Base-by-base conservation (phyloP, 1,140 invertebrate species). In the Phortica variegata region DNA sequence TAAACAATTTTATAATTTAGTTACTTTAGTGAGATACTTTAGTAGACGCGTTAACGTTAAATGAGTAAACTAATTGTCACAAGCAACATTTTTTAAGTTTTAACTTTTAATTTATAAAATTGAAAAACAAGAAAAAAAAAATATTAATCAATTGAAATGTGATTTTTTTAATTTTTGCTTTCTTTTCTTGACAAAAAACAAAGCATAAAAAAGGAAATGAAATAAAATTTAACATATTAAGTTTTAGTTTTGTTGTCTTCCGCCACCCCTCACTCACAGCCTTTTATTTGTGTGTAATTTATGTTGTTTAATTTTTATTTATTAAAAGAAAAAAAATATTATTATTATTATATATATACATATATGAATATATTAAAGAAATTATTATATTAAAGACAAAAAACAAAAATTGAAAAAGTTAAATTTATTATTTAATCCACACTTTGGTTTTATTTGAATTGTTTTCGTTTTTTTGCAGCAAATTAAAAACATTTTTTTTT, bases 211-310 rank as follows among this genome's bases (percentile, higher is more conserved):
- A 34, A 34, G 26, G 16, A 47, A 42, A 23, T 39, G 51, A 48
- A 38, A 33, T 38, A 54, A 48, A 66, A 49, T 52, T 49, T 52
- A 45, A 26, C 49, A 45, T 13, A 23, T 39, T 46, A 21, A 18
- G n/a, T 38, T 29, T 45, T 56, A 48, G 51, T 29, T 66, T 68
- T 58, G 57, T 58, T 60, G 63, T 66, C 63, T 63, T 68, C 63
- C 26, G 60, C 56, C 21, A 33, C n/a, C n/a, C n/a, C n/a, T n/a
- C n/a, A n/a, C n/a, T n/a, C n/a, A n/a, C n/a, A n/a, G n/a, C n/a
- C n/a, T n/a, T 51, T 56, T 60, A 58, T 55, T 62, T 58, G 47
- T 50, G 61, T 68, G 63, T 66, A 60, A 58, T 58, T 68, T 60
- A 60, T 66, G 63, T 66, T 68, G 48, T 58, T 66, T 60, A 62